These are phyloP conservation scores for Lanius ludovicianus DNA, from an alignment of 2,113 vertebrate genomes.

Conservation along the genomic window DNA sequence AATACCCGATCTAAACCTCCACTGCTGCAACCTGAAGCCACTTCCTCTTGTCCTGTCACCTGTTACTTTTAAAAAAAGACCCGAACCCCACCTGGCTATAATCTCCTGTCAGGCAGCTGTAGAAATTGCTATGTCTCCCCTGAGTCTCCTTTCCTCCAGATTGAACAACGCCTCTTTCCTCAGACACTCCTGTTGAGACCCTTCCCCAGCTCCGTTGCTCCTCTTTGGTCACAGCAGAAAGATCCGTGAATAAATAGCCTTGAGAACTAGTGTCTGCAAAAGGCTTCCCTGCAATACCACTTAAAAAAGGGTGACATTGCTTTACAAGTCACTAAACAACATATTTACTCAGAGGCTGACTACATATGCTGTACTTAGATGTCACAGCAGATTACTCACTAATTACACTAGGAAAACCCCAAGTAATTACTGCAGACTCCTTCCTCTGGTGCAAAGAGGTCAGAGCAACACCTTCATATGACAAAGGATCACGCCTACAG, in stretches of 20 bases:
- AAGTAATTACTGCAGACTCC: conserved; percentile 38
- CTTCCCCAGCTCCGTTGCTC: rapidly evolving
- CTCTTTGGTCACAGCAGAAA: neutral
- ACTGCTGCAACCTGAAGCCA: neutral
- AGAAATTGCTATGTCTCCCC: neutral
- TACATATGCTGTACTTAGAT: conserved; percentile 21
- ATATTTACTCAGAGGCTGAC: neutral
- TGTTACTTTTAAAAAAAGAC: neutral
- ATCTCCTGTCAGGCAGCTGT: neutral
- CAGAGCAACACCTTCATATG: neutral
- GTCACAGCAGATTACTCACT: conserved; percentile 59
- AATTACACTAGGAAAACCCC: conserved; percentile 53
- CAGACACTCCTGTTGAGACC: neutral
- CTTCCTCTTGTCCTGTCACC: neutral
- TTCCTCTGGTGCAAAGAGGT: conserved; percentile 10
- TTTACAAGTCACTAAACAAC: conserved; percentile 22
- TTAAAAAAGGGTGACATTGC: neutral
- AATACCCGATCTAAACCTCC: neutral
- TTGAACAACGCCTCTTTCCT: neutral
- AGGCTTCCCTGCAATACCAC: neutral
- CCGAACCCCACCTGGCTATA: rapidly evolving
- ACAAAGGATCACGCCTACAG: conserved; percentile 16
- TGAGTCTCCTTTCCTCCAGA: neutral
- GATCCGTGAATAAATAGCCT: neutral
- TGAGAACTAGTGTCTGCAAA: neutral